Evolutionary conservation across 2,888 invertebrate genomes (phyloP), one percentile per base, ranked within the genome.

Genomic region (Brachyptera risi): DNA sequence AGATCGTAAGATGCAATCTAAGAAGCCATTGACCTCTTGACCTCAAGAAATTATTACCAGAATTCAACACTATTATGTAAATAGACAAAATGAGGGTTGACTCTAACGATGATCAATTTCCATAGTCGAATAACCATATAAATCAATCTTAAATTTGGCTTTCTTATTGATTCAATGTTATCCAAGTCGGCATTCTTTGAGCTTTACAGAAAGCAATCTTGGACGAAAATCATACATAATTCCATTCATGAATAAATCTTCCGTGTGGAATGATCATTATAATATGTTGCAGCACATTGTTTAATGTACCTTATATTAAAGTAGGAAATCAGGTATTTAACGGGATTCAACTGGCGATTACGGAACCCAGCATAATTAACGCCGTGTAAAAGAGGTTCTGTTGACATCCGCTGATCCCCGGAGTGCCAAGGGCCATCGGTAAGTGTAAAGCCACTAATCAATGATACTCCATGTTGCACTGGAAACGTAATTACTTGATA

Each of bases 11-110:
- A n/a, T n/a, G 23, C 17, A 49, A 15, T 9, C 17, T 31, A 54
- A 31, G 54, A 21, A 54, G 54, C 35, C 27, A 54, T 13, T 23
- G 54, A 54, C 31, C 54, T 37, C n/a, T n/a, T 23, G 37, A 54
- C 54, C 54, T 37, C 21, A 35, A 37, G n/a, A n/a, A n/a, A n/a
- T n/a, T n/a, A n/a, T n/a, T n/a, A n/a, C 54, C 54, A 54, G 54
- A 35, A 37, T 37, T 54, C n/a, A n/a, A n/a, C n/a, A n/a, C n/a
- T n/a, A n/a, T 42, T 42, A 47, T 31, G 31, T 19, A 4, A 54
- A 21, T 54, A 51, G 15, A n/a, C n/a, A n/a, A n/a, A n/a, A n/a
- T n/a, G n/a, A n/a, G n/a, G n/a, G 27, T 27, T 31, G 17, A 17
- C 3, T 51, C n/a, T 47, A 47, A 51, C 51, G 31, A 51, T 15